Evolutionary conservation across 2,113 vertebrate species (phyloP), one percentile per base, ranked within the genome.

Genomic region (Phaethornis superciliosus): DNA sequence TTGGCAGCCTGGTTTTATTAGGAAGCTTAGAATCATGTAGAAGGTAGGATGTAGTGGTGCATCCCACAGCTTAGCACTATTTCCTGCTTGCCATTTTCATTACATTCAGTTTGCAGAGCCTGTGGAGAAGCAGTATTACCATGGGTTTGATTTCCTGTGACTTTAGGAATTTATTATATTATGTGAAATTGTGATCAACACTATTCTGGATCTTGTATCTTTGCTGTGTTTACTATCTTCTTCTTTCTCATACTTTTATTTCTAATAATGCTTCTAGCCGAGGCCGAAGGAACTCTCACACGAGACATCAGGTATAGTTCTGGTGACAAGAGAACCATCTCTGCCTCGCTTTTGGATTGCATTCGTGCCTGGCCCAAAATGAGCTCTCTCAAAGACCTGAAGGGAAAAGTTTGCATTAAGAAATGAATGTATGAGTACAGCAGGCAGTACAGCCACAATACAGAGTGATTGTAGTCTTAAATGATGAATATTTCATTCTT

Each of bases 221-320:
- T 96, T 97, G 92, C 97, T 97, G 91, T 97, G 96, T 97, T 98
- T 97, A 98, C 94, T 97, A 55, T 96, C 97, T 96, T 96, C 96
- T 97, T 97, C 96, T 98, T 97, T 98, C 95, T 98, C 96, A 35
- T 88, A 96, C 96, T 98, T 96, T 96, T 97, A 95, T 97, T 97
- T 98, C 97, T 98, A 97, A 97, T 97, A 98, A 98, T 94, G 97
- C 98, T 98, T 97, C 96, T 98, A 99, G 99, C 98, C 98, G 99
- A 93, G 99, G 99, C 99, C 98, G 99, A 98, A 98, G 99, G 98
- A 99, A 99, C 97, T 99, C 99, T 93, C 99, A 99, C 97, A 97
- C 98, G 9, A 98, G 99, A 97, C 99, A 99, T 96, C 99, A 99
- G 99, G 99, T 99, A 99, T 94, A 74, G 97, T 98, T 96, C 96